A percentile compares a stretch with the other conserved stretches of the same genome.
These are phyloP conservation scores for Brachionus sp. DNA, from an alignment of 1,140 invertebrate genomes.

Conservation along the genomic window DNA sequence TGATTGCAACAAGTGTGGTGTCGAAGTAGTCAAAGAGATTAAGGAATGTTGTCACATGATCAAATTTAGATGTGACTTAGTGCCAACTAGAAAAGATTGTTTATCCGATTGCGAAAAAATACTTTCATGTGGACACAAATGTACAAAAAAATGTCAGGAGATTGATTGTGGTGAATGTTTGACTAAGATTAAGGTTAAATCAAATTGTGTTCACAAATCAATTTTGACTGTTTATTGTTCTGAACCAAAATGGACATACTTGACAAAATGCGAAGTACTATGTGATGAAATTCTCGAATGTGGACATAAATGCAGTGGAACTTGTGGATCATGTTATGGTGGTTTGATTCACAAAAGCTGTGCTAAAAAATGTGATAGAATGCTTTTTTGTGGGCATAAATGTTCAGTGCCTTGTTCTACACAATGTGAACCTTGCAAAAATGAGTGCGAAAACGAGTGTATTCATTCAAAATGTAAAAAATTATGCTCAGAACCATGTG, in stretches of 20 bases:
- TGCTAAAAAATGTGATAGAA: constrained; percentile 48
- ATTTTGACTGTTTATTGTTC: background rate
- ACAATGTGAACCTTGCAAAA: constrained; percentile 65
- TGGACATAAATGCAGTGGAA: constrained; percentile 64
- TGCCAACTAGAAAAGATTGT: constrained; percentile 35
- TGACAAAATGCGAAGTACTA: constrained; percentile 45
- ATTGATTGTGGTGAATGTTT: background rate
- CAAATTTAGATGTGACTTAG: background rate
- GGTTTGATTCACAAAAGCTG: constrained; percentile 65
- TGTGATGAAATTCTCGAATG: constrained; percentile 61
- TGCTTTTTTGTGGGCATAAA: constrained; percentile 13
- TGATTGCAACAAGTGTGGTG: background rate
- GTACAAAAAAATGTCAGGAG: constrained; percentile 46
- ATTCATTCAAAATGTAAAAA: constrained; percentile 61
- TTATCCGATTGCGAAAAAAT: constrained; percentile 32
- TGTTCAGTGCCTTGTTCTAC: constrained; percentile 47
- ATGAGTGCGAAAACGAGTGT: constrained; percentile 64
- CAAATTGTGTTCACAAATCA: background rate
- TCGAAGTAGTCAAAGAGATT: background rate
- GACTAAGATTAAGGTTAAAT: background rate
- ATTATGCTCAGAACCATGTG: constrained; percentile 65
- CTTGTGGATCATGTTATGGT: constrained; percentile 64
- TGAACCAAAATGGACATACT: constrained; percentile 44
- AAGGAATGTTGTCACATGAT: background rate
- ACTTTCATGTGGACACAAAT: constrained; percentile 48